These are phyloP conservation scores for Neelides sp. DNA, from an alignment of 1,140 invertebrate species.

Conservation along the genomic window DNA sequence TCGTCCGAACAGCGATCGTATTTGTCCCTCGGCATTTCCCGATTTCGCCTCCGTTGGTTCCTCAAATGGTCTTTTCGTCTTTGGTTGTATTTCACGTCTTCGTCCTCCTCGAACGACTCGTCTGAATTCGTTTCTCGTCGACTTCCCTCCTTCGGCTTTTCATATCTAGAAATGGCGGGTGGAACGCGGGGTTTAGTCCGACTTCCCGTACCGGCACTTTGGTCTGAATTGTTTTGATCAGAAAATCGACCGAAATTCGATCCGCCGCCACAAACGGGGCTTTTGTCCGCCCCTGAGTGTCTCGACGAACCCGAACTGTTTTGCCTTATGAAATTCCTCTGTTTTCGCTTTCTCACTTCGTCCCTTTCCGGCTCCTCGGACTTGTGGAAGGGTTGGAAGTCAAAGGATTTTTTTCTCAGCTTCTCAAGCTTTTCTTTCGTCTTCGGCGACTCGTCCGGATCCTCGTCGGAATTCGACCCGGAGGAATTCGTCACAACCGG, in stretches of 20 bases:
- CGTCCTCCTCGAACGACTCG: background rate
- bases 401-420: background rate
- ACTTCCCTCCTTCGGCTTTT: too few relatives aligned
- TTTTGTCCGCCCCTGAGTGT: background rate
- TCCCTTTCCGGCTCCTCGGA: background rate
- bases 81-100: background rate
- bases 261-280: background rate
- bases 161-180: too few relatives aligned
- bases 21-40: too few relatives aligned
- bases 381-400: background rate
- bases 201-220: too few relatives aligned
- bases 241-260: too few relatives aligned
- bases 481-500: too few relatives aligned
- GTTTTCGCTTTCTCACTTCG: background rate
- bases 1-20: too few relatives aligned
- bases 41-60: constrained; percentile 9
- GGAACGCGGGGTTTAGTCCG: too few relatives aligned
- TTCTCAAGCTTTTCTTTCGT: background rate
- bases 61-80: background rate
- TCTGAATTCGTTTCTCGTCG: constrained; percentile 16
- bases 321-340: background rate
- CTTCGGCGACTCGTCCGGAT: background rate
- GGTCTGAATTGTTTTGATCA: too few relatives aligned
- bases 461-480: background rate
- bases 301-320: background rate